Evolutionary conservation across 2,888 invertebrate species (phyloP).

Genomic region (Germaria angustata): DNA sequence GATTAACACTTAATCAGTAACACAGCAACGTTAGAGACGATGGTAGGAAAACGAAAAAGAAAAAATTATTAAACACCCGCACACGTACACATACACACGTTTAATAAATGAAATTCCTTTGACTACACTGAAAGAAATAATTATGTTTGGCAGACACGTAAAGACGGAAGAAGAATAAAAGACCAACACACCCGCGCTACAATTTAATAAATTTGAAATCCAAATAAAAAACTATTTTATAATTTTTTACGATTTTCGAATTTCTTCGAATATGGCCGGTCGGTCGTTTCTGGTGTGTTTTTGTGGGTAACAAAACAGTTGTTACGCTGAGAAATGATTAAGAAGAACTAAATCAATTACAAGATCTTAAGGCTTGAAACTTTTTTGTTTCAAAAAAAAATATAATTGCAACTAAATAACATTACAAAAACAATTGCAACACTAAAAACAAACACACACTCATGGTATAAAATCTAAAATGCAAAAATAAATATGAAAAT

Average conservation of each 20-base stretch:
- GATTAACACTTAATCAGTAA: neutral
- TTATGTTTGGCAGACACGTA: neutral
- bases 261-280: conserved; percentile 16
- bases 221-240: conserved; percentile 42
- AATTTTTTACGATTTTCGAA: conserved; percentile 21
- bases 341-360: conserved; percentile 69
- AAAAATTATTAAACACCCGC: conserved; percentile 60
- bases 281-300: conserved; percentile 46
- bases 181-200: conserved; percentile 24
- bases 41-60: conserved; percentile 16
- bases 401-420: conserved; percentile 27
- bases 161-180: neutral
- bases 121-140: conserved; percentile 52
- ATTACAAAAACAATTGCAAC: conserved; percentile 32
- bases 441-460: neutral
- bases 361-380: conserved; percentile 65
- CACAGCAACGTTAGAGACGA: neutral
- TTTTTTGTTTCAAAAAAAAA: conserved; percentile 48
- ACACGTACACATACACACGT: conserved; percentile 68
- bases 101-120: conserved; percentile 70
- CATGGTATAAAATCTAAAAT: neutral
- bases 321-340: conserved; percentile 68
- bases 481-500: conserved; percentile 40
- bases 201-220: neutral
- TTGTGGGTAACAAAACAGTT: conserved; percentile 52